A percentile compares a stretch with the other conserved stretches of the same genome.
These are phyloP conservation scores for Hoplodrina blanda DNA, from an alignment of 2,888 invertebrate species.

Conservation along the genomic window DNA sequence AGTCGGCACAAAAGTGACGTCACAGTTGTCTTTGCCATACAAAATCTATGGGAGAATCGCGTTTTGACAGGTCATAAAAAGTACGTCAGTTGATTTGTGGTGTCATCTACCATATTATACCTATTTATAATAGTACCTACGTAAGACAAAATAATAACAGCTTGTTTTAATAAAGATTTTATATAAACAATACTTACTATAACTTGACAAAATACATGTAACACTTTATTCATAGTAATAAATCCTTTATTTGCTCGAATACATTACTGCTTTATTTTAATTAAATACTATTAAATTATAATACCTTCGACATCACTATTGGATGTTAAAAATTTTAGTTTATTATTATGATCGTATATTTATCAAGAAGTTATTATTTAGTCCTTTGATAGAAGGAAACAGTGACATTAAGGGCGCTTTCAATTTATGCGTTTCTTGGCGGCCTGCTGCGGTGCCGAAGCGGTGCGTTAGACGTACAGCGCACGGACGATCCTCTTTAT, in stretches of 20 bases:
- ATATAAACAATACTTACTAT: constrained; percentile 15
- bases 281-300: constrained; percentile 47
- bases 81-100: no score
- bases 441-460: no score
- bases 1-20: no score
- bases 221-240: constrained; percentile 15
- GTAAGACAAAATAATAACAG: constrained; percentile 57
- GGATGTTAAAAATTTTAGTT: constrained; percentile 46
- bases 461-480: no score
- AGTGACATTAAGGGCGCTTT: no score
- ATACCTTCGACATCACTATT: constrained; percentile 36
- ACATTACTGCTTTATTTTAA: constrained; percentile 54
- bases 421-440: no score
- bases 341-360: constrained; percentile 47
- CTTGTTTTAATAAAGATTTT: constrained; percentile 32
- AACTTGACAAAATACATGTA: constrained; percentile 22
- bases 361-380: constrained; percentile 59
- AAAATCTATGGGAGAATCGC: no score
- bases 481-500: no score
- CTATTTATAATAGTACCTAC: constrained; percentile 14
- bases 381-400: constrained; percentile 37
- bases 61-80: no score
- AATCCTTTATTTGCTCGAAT: constrained; percentile 43
- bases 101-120: constrained; percentile 16
- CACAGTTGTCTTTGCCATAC: no score